A percentile compares a stretch with the other conserved stretches of the same genome.
Evolutionary conservation across 2,113 vertebrate genomes (phyloP).

Genomic region (Axis porcinus): DNA sequence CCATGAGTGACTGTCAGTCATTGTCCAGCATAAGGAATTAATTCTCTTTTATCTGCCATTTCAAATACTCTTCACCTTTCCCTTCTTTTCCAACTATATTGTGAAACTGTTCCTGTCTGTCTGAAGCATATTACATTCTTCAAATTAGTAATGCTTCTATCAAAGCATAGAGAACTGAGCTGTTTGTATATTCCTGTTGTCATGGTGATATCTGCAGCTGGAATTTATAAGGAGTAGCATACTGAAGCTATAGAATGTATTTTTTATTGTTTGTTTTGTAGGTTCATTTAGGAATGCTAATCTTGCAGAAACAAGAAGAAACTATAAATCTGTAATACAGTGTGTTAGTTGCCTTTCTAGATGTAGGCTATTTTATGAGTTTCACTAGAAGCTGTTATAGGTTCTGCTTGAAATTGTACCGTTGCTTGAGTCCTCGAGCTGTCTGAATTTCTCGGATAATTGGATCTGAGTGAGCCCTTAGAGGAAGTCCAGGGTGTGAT

Average conservation of each 20-base stretch:
- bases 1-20: conserved; percentile 32
- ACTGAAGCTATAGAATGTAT: neutral
- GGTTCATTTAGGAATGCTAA: neutral
- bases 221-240: conserved; percentile 22
- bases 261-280: neutral
- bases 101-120: neutral
- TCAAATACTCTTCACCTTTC: conserved; percentile 47
- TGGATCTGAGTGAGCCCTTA: neutral
- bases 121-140: conserved; percentile 35
- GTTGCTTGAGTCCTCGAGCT: neutral
- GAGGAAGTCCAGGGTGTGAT: neutral
- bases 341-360: neutral
- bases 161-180: conserved; percentile 33
- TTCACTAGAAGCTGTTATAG: neutral
- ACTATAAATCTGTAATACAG: neutral
- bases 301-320: neutral
- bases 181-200: conserved; percentile 61
- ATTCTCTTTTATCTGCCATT: neutral
- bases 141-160: conserved; percentile 53
- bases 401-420: neutral
- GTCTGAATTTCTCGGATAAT: neutral
- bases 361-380: neutral
- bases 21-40: neutral
- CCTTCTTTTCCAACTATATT: conserved; percentile 11
- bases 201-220: conserved; percentile 38